Conservation (phyloP, 2,888 invertebrate genomes). For the Drosophila diplacantha region DNA sequence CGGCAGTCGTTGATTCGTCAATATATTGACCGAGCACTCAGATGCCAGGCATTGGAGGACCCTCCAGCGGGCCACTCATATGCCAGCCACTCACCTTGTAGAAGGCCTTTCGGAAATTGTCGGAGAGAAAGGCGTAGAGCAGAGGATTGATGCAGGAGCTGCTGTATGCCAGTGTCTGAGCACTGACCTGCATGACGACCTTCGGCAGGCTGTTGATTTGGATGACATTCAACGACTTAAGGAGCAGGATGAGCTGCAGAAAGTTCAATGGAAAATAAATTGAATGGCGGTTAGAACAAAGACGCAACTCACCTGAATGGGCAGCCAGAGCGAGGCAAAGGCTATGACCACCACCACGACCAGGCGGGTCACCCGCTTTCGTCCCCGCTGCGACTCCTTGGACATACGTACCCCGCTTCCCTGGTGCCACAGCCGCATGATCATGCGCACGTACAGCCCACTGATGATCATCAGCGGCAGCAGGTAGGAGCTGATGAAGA, state of each 20-base stretch:
- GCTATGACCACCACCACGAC: constrained; percentile 94
- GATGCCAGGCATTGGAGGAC: constrained; percentile 24
- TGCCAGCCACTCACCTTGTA: constrained; percentile 78
- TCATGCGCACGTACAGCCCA: constrained; percentile 92
- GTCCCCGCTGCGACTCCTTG: constrained; percentile 86
- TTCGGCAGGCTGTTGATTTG: constrained; percentile 77
- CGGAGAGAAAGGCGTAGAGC: constrained; percentile 94
- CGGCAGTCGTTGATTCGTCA: constrained; percentile 34
- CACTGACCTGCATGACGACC: constrained; percentile 85
- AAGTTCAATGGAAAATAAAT: background rate
- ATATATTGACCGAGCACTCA: constrained; percentile 55
- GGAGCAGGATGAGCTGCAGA: constrained; percentile 85
- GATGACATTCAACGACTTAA: constrained; percentile 84
- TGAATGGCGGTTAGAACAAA: background rate
- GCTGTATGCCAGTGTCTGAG: constrained; percentile 91
- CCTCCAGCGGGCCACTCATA: constrained; percentile 10
- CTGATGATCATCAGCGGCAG: constrained; percentile 91
- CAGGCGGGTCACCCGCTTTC: constrained; percentile 92
- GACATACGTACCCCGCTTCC: constrained; percentile 87
- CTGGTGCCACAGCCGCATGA: constrained; percentile 90
- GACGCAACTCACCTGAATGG: constrained; percentile 85
- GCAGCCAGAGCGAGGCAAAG: constrained; percentile 96
- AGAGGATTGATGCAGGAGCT: constrained; percentile 97
- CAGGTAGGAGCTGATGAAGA: constrained; percentile 91
- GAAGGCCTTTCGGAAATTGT: constrained; percentile 95